These are phyloP conservation scores for Stenoptilia bipunctidactyla DNA, from an alignment of 2,888 invertebrate genomes.

Conservation along the genomic window DNA sequence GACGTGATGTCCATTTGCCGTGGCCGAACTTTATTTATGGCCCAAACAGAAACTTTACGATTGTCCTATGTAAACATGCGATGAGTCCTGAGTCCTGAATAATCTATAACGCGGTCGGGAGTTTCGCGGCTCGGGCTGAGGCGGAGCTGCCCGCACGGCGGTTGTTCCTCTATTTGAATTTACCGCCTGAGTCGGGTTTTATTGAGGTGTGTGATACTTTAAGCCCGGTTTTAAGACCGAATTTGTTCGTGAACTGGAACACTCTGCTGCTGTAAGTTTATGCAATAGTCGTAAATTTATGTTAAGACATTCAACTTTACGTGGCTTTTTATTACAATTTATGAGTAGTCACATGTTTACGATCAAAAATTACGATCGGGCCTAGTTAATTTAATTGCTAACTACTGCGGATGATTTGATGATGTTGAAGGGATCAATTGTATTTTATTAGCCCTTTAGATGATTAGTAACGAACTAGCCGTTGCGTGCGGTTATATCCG, in stretches of 20 bases:
- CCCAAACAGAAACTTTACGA: slow-evolving; percentile 21
- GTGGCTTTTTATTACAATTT: too few species aligned
- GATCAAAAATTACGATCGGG: too few species aligned
- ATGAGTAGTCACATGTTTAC: too few species aligned
- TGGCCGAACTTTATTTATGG: slow-evolving; percentile 16
- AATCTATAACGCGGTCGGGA: neutral
- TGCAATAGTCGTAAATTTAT: slow-evolving; percentile 33
- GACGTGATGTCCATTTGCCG: slow-evolving; percentile 1
- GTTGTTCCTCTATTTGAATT: neutral
- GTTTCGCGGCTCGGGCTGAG: neutral
- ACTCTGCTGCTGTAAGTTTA: slow-evolving; percentile 32
- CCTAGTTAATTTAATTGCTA: too few species aligned
- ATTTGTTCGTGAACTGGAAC: slow-evolving; percentile 23
- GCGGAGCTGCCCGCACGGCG: neutral
- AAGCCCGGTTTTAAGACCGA: slow-evolving; percentile 12
- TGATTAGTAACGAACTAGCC: too few species aligned
- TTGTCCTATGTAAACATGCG: slow-evolving; percentile 28
- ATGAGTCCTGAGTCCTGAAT: slow-evolving; percentile 16
- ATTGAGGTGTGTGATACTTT: slow-evolving; percentile 12
- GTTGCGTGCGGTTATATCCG: too few species aligned
- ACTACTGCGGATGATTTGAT: too few species aligned
- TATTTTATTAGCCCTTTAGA: too few species aligned
- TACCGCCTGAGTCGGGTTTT: slow-evolving; percentile 2
- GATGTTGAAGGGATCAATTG: too few species aligned
- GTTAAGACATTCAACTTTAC: too few species aligned